Evolutionary conservation across 2,888 invertebrate species (phyloP), one percentile per base, ranked within the genome.

Genomic region (Drosophila aldrichi): DNA sequence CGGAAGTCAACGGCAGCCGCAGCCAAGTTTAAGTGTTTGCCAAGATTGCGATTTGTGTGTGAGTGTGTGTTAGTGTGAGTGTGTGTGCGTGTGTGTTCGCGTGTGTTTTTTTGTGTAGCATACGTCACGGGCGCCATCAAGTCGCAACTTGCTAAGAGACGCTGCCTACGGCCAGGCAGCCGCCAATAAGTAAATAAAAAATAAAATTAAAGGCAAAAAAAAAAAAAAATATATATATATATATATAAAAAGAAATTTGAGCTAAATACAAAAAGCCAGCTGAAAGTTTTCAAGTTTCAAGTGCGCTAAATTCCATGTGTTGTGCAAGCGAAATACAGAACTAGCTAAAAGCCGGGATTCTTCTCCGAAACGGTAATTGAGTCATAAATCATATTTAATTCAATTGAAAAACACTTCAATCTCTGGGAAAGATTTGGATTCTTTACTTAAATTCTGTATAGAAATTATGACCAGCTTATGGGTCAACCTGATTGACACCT

Each of bases 331-430:
- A 48, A 20, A n/a, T 16, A 18, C 46, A 40, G 16, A 65, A 62
- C 57, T 55, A 64, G 61, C 59, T 18, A 8, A 48, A 12, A 9
- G 20, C 29, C 46, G 20, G 57, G 38, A 52, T 34, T 68, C 36
- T 20, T 14, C 72, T 58, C 48, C 70, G 58, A 67, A 83, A 85
- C 79, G 84, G 84, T 85, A 85, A n/a, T n/a, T n/a, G n/a, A 83
- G 74, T 75, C 74, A 79, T 72, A 75, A 86, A 83, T 83, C 73
- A 77, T 80, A 61, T 64, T 66, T 74, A 83, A 81, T 83, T 78
- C 73, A 76, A 69, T 59, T 58, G 29, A 25, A 25, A 52, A 10
- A 22, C 29, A 25, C 62, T 49, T 38, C 6, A 38, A 14, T 38
- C 16, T 38, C 36, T 7, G 16, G 1, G 16, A 16, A 16, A 0